These are phyloP conservation scores for Hypothenemus hampei DNA, from an alignment of 1,140 invertebrate species.

Conservation along the genomic window DNA sequence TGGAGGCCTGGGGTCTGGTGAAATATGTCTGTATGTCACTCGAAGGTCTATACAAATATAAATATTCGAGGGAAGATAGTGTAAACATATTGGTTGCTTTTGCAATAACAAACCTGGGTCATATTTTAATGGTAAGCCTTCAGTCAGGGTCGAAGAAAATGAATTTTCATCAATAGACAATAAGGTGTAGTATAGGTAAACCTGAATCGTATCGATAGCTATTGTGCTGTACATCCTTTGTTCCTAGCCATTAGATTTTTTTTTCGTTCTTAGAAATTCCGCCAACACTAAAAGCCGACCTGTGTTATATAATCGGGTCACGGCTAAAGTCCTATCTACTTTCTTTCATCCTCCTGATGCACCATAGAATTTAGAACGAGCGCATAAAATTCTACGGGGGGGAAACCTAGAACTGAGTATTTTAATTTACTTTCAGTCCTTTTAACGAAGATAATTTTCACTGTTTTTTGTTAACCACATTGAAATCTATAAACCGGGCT, in stretches of 20 bases:
- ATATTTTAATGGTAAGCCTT: too few species aligned
- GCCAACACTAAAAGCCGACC: neutral
- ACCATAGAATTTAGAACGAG: constrained; percentile 5
- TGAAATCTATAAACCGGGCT: too few species aligned
- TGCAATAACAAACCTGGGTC: too few species aligned
- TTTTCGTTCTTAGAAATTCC: neutral
- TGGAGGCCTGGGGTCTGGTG: neutral
- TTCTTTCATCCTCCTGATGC: constrained; percentile 7
- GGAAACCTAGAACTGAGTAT: too few species aligned
- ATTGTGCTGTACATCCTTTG: too few species aligned
- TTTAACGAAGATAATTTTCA: too few species aligned
- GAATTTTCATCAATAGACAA: too few species aligned
- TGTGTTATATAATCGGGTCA: constrained; percentile 8
- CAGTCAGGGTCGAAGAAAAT: too few species aligned
- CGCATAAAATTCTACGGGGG: constrained; percentile 4
- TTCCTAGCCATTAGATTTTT: neutral
- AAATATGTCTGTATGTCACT: neutral
- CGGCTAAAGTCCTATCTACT: constrained; percentile 5
- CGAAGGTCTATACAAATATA: neutral
- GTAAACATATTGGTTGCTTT: neutral
- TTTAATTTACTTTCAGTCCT: too few species aligned
- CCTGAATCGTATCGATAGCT: too few species aligned
- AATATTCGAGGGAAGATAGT: neutral
- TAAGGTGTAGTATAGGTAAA: too few species aligned
- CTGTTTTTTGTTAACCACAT: too few species aligned